Base-by-base conservation (phyloP, 2,888 invertebrate genomes). In the Scotopteryx bipunctaria region DNA sequence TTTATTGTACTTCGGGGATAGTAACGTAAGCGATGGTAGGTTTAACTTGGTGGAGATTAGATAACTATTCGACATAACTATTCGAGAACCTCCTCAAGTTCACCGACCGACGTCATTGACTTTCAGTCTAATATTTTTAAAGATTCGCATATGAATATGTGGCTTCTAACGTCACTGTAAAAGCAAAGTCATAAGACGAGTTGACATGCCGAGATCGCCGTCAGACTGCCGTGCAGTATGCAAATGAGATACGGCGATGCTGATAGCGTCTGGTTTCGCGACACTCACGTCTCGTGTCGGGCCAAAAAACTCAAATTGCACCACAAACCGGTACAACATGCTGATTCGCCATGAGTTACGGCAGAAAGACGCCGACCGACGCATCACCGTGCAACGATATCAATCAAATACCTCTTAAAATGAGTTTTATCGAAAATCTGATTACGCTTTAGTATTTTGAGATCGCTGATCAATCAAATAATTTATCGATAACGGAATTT, bases 211-310 rank as follows among this genome's bases (percentile, higher is more conserved):
- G 32, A 54, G 50, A 37, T 42, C 55, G 62, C 59, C 65, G 29
- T 52, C 58, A 60, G 57, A 53, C 63, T 63, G 64, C n/a, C 69
- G 69, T 72, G 46, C 45, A 42, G 38, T 55, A 56, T 56, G 74
- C 69, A 72, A 76, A 76, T 76, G 66, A 63, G 69, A 62, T 56
- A 57, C 55, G 62, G 59, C 63, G 61, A 60, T 59, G 59, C 59
- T 68, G 71, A 73, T 72, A 71, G 65, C 64, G 59, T 38, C 41
- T 49, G 50, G 41, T 41, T 21, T 41, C 46, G 51, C 60, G 64
- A 63, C 52, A 56, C 46, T 41, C 38, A 38, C 47, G 47, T 36
- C 48, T 52, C 53, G 46, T 50, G 49, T 51, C 48, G 40, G 58
- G 40, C 55, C 66, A 69, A 72, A 71, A 67, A 69, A 57, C 61